Percentiles rank a stretch among this genome's conserved stretches.
Conservation (phyloP, 2,888 invertebrate genomes). For the Oligia latruncula region DNA sequence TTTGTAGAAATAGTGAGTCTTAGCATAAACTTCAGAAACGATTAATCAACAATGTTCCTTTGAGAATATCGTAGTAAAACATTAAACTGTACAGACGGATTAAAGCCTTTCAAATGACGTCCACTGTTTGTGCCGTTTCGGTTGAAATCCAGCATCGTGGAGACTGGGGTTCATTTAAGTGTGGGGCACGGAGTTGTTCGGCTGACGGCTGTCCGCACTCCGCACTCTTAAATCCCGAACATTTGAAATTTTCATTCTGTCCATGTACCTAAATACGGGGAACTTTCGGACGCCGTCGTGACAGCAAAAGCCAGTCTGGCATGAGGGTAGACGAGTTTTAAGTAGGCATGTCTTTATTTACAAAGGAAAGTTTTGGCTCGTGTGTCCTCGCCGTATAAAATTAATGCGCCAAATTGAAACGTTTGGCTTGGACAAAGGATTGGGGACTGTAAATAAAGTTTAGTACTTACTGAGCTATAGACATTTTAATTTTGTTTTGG, state of each 20-base stretch:
- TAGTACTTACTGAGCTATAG: not conserved
- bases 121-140: slow-evolving; percentile 63
- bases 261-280: slow-evolving; percentile 57
- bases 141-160: slow-evolving; percentile 65
- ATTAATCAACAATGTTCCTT: slow-evolving; percentile 47
- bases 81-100: slow-evolving; percentile 45
- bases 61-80: slow-evolving; percentile 39
- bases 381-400: slow-evolving; percentile 38
- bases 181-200: slow-evolving; percentile 67
- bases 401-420: slow-evolving; percentile 40
- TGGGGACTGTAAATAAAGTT: slow-evolving; percentile 22
- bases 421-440: slow-evolving; percentile 32
- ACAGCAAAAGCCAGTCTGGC: slow-evolving; percentile 68
- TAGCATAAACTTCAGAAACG: slow-evolving; percentile 37
- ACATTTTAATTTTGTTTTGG: slow-evolving; percentile 28
- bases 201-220: slow-evolving; percentile 67
- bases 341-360: slow-evolving; percentile 61
- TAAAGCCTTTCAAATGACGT: slow-evolving; percentile 46
- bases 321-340: slow-evolving; percentile 64
- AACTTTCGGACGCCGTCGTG: slow-evolving; percentile 68
- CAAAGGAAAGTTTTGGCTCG: slow-evolving; percentile 58
- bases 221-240: slow-evolving; percentile 69
- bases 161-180: slow-evolving; percentile 67
- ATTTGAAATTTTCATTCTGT: slow-evolving; percentile 74
- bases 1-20: slow-evolving; percentile 40